Conservation (phyloP, 1,140 invertebrate genomes). For the Drosophila suzukii region DNA sequence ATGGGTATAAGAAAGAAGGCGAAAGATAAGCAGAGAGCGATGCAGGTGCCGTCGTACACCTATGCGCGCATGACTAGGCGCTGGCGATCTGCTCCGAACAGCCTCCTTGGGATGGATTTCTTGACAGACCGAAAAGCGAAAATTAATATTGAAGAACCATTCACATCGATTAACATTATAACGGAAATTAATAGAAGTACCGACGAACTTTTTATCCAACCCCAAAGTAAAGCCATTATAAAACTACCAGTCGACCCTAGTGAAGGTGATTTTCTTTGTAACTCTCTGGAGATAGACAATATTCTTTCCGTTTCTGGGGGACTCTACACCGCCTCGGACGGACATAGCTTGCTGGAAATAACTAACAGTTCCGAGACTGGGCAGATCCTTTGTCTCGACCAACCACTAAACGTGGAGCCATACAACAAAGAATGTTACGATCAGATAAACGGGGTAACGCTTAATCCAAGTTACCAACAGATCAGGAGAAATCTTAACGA, state of each 20-base stretch:
- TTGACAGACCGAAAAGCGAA: conserved; percentile 5
- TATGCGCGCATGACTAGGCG: no score
- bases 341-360: neutral
- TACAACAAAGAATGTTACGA: neutral
- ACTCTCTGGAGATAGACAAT: neutral
- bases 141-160: neutral
- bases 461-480: neutral
- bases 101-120: conserved; percentile 10
- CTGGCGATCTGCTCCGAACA: no score
- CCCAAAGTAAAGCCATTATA: neutral
- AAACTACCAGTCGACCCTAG: neutral
- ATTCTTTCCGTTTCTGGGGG: neutral
- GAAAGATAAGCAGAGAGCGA: no score
- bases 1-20: no score
- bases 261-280: neutral
- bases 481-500: neutral
- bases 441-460: conserved; percentile 1
- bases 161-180: neutral
- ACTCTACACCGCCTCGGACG: neutral
- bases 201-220: conserved; percentile 4
- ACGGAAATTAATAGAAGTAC: neutral
- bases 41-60: no score
- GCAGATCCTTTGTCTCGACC: neutral
- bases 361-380: neutral
- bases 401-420: neutral